phyloP scores from a whole-genome alignment of 2,113 vertebrate genomes.

The Cynoglossus semilaevis region DNA sequence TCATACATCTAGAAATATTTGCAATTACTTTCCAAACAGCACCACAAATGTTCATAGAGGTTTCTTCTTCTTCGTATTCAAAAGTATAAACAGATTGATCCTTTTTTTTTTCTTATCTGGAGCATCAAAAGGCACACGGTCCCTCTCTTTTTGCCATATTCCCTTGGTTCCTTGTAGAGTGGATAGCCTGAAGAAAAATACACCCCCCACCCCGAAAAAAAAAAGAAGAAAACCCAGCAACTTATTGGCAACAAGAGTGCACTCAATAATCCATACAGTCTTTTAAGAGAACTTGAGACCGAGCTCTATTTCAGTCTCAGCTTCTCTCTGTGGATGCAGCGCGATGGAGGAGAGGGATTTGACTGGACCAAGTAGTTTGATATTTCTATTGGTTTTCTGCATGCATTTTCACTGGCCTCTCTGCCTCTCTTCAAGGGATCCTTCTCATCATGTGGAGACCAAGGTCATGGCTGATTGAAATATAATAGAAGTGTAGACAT shows the following conservation, averaged over 20 bases:
- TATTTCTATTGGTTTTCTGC: slow-evolving; percentile 73
- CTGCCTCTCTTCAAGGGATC: slow-evolving; percentile 61
- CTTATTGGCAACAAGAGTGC: slow-evolving; percentile 63
- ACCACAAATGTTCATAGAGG: too few relatives aligned
- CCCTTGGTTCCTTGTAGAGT: slow-evolving; percentile 38
- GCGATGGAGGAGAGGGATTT: slow-evolving; percentile 66
- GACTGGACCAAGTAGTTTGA: slow-evolving; percentile 73
- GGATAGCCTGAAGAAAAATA: slow-evolving; percentile 33
- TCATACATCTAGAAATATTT: too few relatives aligned
- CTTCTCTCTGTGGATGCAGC: slow-evolving; percentile 53
- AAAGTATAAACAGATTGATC: slow-evolving; percentile 20
- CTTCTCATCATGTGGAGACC: slow-evolving; percentile 74
- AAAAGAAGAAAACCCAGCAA: slow-evolving; percentile 34
- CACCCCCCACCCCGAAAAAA: neutral
- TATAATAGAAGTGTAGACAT: slow-evolving; percentile 81
- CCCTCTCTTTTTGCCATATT: slow-evolving; percentile 27
- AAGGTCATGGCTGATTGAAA: slow-evolving; percentile 81
- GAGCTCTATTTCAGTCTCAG: slow-evolving; percentile 68
- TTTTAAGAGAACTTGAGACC: slow-evolving; percentile 76
- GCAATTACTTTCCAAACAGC: too few relatives aligned
- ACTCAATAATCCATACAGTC: slow-evolving; percentile 72
- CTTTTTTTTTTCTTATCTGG: slow-evolving; percentile 20
- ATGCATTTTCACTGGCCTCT: slow-evolving; percentile 57
- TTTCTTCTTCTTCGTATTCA: too few relatives aligned
- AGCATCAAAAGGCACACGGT: slow-evolving; percentile 26